A percentile compares a stretch with the other conserved stretches of the same genome.
These are phyloP conservation scores for Drosophila multiciliata DNA, from an alignment of 2,888 invertebrate genomes.

Conservation along the genomic window DNA sequence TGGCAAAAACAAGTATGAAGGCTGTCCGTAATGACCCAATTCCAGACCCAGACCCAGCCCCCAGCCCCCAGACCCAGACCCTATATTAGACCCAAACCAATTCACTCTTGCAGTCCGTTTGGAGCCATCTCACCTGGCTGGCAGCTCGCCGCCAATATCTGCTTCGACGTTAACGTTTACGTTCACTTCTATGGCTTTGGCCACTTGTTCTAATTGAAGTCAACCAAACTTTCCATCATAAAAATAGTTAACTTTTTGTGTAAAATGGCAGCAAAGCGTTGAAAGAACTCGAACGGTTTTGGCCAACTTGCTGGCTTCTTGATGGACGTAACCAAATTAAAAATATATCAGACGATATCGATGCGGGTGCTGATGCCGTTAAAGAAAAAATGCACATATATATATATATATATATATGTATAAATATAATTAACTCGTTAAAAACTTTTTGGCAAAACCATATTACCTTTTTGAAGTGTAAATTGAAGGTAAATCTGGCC, in stretches of 20 bases:
- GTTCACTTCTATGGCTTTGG: not conserved
- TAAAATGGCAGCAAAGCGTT: constrained; percentile 45
- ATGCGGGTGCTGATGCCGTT: not conserved
- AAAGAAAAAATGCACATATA: not conserved
- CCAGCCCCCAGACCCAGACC: not conserved
- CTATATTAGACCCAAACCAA: not conserved
- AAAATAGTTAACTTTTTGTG: constrained; percentile 72
- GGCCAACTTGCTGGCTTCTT: constrained; percentile 1
- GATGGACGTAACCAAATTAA: not conserved
- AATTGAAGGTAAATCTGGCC: not conserved
- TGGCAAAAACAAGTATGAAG: constrained; percentile 33
- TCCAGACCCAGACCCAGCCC: constrained; percentile 2
- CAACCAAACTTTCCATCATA: constrained; percentile 75
- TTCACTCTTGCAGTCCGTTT: not conserved
- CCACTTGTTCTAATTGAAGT: constrained; percentile 73
- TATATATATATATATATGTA: not conserved
- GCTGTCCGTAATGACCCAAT: constrained; percentile 47
- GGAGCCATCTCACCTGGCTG: constrained; percentile 36
- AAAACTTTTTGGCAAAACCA: not conserved
- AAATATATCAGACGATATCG: not conserved
- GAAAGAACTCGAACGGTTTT: not conserved
- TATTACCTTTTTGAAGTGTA: not conserved
- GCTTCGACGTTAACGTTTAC: constrained; percentile 13
- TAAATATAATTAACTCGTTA: not conserved
- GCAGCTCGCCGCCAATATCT: constrained; percentile 14